phyloP scores from a whole-genome alignment of 2,113 vertebrate species.

The Corythoichthys haematopterus region DNA sequence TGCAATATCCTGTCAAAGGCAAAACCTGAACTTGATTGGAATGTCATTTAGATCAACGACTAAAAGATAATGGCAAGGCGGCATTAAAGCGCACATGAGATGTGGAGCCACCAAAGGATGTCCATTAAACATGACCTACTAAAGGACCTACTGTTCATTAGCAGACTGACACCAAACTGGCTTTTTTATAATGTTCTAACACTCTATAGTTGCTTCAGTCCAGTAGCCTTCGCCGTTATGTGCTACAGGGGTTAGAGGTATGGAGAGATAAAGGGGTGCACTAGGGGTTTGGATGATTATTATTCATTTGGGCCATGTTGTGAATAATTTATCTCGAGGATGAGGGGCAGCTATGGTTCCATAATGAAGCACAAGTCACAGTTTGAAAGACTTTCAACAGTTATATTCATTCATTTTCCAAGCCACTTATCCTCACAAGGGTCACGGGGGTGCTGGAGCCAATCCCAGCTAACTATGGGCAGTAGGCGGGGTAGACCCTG shows the following conservation, averaged over 20 bases:
- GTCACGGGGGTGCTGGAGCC: too few relatives aligned
- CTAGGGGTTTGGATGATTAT: constrained; percentile 43
- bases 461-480: too few relatives aligned
- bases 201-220: constrained; percentile 10
- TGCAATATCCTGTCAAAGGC: not conserved
- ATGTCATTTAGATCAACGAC: not conserved
- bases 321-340: constrained; percentile 59
- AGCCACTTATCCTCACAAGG: too few relatives aligned
- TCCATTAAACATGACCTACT: constrained; percentile 28
- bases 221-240: constrained; percentile 16
- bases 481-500: too few relatives aligned
- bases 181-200: constrained; percentile 35
- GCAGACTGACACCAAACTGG: constrained; percentile 25
- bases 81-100: constrained; percentile 24
- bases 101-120: constrained; percentile 26
- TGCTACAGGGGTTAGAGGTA: constrained; percentile 22
- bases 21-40: not conserved
- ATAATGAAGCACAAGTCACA: constrained; percentile 49
- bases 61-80: not conserved
- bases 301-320: constrained; percentile 52
- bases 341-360: constrained; percentile 38
- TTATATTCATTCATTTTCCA: not conserved
- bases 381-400: constrained; percentile 46
- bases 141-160: constrained; percentile 39
- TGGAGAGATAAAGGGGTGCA: constrained; percentile 32